phyloP scores from a whole-genome alignment of 1,140 invertebrate species.

The Euura saliciscinereae region DNA sequence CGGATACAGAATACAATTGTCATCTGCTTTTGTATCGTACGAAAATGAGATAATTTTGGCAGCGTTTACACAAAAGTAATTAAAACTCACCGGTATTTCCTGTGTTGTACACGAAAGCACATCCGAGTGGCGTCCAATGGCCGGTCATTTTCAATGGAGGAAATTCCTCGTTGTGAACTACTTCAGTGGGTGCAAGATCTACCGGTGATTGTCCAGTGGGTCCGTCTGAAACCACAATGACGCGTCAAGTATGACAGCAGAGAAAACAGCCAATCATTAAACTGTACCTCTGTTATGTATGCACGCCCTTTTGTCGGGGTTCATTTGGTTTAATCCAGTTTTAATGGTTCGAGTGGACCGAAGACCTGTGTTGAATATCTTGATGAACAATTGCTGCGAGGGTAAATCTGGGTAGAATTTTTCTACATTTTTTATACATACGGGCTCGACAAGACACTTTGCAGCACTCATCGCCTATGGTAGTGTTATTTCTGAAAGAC shows the following conservation, averaged over 20 bases:
- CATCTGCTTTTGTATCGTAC: too few relatives aligned
- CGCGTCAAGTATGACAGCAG: neutral
- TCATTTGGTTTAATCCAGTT: neutral
- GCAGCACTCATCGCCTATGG: neutral
- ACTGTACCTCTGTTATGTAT: neutral
- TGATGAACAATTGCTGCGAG: neutral
- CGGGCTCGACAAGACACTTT: slow-evolving; percentile 5
- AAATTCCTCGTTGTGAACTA: slow-evolving; percentile 25
- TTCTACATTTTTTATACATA: slow-evolving; percentile 1
- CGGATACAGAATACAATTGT: too few relatives aligned
- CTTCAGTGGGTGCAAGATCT: slow-evolving; percentile 32
- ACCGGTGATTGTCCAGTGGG: slow-evolving; percentile 38
- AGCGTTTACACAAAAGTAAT: too few relatives aligned
- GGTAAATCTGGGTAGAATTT: neutral
- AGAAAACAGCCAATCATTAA: neutral
- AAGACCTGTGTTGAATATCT: neutral
- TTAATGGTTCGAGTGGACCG: neutral
- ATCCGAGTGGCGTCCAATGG: slow-evolving; percentile 34
- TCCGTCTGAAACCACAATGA: neutral
- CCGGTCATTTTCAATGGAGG: slow-evolving; percentile 36
- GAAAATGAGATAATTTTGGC: too few relatives aligned
- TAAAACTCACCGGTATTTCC: slow-evolving; percentile 20
- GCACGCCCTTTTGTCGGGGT: neutral
- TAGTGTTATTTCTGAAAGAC: neutral
- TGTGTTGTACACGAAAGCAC: slow-evolving; percentile 21